A percentile compares a stretch with the other conserved stretches of the same genome.
Conservation (phyloP, 37 sponge, comb jelly and placozoan genomes). For the Eunapius fragilis region DNA sequence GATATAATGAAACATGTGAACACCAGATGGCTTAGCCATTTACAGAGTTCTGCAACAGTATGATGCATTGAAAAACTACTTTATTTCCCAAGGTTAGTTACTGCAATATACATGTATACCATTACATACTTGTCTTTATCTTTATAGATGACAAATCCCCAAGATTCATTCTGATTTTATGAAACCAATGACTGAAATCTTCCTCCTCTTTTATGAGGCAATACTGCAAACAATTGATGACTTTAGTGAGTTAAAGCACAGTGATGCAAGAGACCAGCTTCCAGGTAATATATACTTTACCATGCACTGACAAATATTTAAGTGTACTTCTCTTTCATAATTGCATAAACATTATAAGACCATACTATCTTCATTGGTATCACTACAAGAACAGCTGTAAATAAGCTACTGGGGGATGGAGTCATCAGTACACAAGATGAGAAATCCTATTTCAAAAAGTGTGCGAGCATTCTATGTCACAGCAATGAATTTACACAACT, state of each 20-base stretch:
- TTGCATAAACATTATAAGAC: not conserved
- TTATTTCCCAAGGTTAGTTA: not conserved
- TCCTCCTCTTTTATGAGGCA: no score
- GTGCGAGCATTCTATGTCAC: not conserved
- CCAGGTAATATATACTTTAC: not conserved
- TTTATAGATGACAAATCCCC: not conserved
- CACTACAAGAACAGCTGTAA: conserved; percentile 1
- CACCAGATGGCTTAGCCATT: conserved; percentile 43
- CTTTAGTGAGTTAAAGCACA: not conserved
- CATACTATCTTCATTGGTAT: conserved; percentile 4
- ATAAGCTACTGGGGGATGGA: conserved; percentile 26
- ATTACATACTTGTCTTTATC: no score
- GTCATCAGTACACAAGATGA: not conserved
- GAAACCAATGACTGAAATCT: no score
- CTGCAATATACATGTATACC: not conserved
- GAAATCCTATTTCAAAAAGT: not conserved
- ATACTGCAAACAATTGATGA: no score
- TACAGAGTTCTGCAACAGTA: conserved; percentile 16
- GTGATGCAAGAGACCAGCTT: not conserved
- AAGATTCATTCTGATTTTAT: not conserved
- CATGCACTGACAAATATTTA: not conserved
- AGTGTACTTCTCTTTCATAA: not conserved
- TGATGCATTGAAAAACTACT: conserved; percentile 1
- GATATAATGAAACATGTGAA: conserved; percentile 19
- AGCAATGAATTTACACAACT: conserved; percentile 8